Evolutionary conservation across 2,797 vertebrate species (phyloP).

Genomic region (Benthosema pterotum): DNA sequence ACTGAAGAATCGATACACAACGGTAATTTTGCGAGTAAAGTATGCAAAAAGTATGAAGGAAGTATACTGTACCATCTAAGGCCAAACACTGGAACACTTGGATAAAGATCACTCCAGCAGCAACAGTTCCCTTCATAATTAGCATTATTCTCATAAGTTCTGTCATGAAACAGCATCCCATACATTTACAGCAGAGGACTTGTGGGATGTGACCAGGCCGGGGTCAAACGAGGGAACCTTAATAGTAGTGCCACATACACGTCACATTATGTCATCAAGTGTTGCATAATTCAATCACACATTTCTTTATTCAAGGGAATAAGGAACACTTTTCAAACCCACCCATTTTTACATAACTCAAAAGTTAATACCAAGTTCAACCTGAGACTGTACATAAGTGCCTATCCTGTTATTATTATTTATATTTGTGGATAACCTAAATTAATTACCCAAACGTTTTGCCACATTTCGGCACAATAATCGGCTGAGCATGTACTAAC

Average conservation of each 20-base stretch:
- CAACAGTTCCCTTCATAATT: constrained; percentile 55
- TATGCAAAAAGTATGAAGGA: too few species aligned
- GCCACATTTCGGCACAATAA: too few species aligned
- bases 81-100: constrained; percentile 37
- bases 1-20: too few species aligned
- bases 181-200: constrained; percentile 55
- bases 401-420: too few species aligned
- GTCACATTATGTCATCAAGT: constrained; percentile 43
- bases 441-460: too few species aligned
- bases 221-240: constrained; percentile 59
- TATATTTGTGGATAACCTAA: too few species aligned
- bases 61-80: constrained; percentile 59
- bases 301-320: constrained; percentile 52
- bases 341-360: too few species aligned
- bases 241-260: constrained; percentile 42
- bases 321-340: not conserved
- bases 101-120: constrained; percentile 58
- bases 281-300: constrained; percentile 56
- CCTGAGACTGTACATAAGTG: too few species aligned
- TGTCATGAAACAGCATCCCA: constrained; percentile 46
- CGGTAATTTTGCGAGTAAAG: too few species aligned
- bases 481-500: too few species aligned
- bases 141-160: constrained; percentile 56
- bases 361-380: too few species aligned
- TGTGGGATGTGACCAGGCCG: constrained; percentile 44